Conservation (phyloP, 2,113 vertebrate genomes). For the Pterophyllum scalare region DNA sequence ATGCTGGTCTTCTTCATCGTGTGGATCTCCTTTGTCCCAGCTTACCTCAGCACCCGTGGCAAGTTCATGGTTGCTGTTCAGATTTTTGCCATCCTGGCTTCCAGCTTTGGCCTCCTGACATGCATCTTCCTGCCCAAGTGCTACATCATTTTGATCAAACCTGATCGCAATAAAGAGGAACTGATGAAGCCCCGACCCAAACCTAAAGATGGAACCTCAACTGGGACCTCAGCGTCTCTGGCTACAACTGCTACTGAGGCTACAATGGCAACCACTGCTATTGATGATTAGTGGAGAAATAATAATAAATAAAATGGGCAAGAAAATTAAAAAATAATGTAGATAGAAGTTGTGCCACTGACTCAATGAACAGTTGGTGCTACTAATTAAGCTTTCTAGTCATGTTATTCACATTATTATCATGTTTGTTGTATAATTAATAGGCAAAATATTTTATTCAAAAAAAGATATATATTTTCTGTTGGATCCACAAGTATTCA, state of each 20-base stretch:
- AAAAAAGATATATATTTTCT: not conserved
- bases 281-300: slow-evolving; percentile 66
- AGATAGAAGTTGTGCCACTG: not conserved
- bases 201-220: slow-evolving; percentile 71
- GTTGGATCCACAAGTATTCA: slow-evolving; percentile 3
- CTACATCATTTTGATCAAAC: slow-evolving; percentile 86
- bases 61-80: slow-evolving; percentile 92
- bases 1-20: slow-evolving; percentile 90
- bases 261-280: slow-evolving; percentile 68
- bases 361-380: not conserved
- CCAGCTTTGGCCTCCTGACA: slow-evolving; percentile 86
- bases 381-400: not conserved
- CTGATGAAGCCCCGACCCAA: slow-evolving; percentile 78
- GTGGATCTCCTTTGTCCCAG: slow-evolving; percentile 90
- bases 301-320: not conserved
- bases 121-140: slow-evolving; percentile 89
- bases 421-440: not conserved
- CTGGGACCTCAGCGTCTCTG: slow-evolving; percentile 82
- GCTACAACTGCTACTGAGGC: slow-evolving; percentile 74
- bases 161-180: slow-evolving; percentile 84
- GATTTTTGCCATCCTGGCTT: slow-evolving; percentile 90
- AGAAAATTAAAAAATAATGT: not conserved
- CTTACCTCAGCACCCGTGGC: slow-evolving; percentile 89
- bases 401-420: not conserved
- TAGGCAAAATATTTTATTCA: not conserved